Evolutionary conservation across 2,888 invertebrate species (phyloP), one percentile per base, ranked within the genome.

Genomic region (Linyphia triangularis): DNA sequence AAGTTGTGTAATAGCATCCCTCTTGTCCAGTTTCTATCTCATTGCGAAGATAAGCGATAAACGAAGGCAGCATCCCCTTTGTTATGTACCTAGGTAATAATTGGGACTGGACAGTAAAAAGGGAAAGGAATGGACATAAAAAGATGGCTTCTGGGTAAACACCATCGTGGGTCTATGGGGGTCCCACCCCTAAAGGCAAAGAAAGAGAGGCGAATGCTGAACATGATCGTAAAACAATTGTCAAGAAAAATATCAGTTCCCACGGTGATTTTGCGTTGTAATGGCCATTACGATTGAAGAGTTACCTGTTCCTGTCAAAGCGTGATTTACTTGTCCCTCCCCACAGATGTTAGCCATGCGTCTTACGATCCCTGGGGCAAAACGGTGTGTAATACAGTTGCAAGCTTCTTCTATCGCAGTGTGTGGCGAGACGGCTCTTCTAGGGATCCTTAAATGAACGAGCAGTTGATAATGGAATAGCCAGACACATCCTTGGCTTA

Each of bases 171-270:
- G 22, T 13, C 51, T 28, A 33, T 10, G 57, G 26, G 33, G 28
- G 51, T 24, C 26, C n/a, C 30, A 4, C 69, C 81, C 22, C 43
- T 19, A 16, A 63, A 73, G 65, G 70, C 26, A 59, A 72, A 61
- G n/a, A 61, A 73, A 30, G 67, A 28, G 72, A 61, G 33, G 4
- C 72, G n/a, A 79, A 72, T 79, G 79, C n/a, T 24, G 72, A 86
- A 86, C 79, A 73, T 26, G 78, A 72, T 72, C 85, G 63, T 86
- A 86, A 86, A 86, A 86, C 85, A 86, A 86, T 86, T 86, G 85
- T 86, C 43, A 63, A 10, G 22, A 65, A n/a, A 51, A 51, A 72
- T 57, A 79, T 86, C 73, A 28, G 40, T 79, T 86, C 85, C 79
- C 85, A 79, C 72, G 85, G 43, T 40, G 69, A 37, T 33, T 77